These are phyloP conservation scores for Cynaeus angustus DNA, from an alignment of 2,888 invertebrate genomes.

Conservation along the genomic window DNA sequence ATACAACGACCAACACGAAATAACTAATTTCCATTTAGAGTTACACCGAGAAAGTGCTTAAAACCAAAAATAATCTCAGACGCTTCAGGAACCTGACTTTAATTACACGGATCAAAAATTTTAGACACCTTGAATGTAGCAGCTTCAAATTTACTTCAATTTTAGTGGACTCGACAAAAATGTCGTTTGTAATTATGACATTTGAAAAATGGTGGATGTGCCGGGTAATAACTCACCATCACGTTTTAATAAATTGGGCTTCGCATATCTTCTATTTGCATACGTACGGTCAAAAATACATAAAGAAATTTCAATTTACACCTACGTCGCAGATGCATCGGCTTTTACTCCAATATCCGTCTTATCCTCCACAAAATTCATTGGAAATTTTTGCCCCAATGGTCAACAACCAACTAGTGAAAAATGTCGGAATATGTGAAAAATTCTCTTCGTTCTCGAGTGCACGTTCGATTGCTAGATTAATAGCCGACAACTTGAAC, in stretches of 20 bases:
- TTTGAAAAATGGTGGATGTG: neutral
- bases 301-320: slow-evolving; percentile 19
- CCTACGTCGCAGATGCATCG: neutral
- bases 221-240: neutral
- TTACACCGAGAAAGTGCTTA: too few relatives aligned
- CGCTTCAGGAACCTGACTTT: too few relatives aligned
- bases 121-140: too few relatives aligned
- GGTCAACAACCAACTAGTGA: slow-evolving; percentile 16
- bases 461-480: slow-evolving; percentile 12
- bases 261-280: neutral
- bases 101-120: too few relatives aligned
- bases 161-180: too few relatives aligned
- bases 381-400: neutral
- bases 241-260: too few relatives aligned
- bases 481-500: slow-evolving; percentile 20
- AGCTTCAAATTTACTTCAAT: too few relatives aligned
- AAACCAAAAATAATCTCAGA: too few relatives aligned
- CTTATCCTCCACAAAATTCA: neutral
- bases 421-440: slow-evolving; percentile 21
- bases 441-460: neutral
- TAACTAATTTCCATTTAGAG: too few relatives aligned
- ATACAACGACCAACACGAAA: neutral
- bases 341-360: slow-evolving; percentile 8
- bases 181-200: too few relatives aligned
- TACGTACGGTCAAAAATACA: slow-evolving; percentile 10